phyloP scores from a whole-genome alignment of 2,113 vertebrate genomes.

The Sorex fumeus region DNA sequence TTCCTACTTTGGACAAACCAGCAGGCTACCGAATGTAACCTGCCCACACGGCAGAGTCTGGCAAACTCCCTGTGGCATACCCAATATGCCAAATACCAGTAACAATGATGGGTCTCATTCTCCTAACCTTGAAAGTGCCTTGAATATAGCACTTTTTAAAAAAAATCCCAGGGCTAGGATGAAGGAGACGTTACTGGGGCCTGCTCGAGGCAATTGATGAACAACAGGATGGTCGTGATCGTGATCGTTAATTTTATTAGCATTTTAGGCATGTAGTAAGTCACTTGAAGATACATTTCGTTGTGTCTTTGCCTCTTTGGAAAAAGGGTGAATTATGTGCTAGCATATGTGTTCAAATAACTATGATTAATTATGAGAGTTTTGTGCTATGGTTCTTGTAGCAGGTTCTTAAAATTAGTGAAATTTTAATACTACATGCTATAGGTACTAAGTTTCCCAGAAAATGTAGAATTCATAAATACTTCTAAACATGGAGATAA shows the following conservation, averaged over 20 bases:
- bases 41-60: no score
- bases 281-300: neutral
- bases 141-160: no score
- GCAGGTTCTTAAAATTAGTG: neutral
- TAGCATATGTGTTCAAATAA: neutral
- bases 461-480: neutral
- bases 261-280: neutral
- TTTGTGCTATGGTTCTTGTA: neutral
- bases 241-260: neutral
- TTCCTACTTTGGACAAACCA: no score
- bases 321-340: neutral
- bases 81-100: no score
- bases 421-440: slow-evolving; percentile 7
- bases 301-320: neutral
- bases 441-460: neutral
- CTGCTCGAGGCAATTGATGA: no score
- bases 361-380: neutral
- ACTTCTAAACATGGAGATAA: neutral
- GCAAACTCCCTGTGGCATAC: no score
- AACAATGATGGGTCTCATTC: no score
- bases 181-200: no score
- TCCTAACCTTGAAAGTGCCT: no score
- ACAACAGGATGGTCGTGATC: no score
- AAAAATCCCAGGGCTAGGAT: no score
- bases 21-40: no score